Conservation (phyloP, 2,797 vertebrate species). For the Smutsia temminckii region DNA sequence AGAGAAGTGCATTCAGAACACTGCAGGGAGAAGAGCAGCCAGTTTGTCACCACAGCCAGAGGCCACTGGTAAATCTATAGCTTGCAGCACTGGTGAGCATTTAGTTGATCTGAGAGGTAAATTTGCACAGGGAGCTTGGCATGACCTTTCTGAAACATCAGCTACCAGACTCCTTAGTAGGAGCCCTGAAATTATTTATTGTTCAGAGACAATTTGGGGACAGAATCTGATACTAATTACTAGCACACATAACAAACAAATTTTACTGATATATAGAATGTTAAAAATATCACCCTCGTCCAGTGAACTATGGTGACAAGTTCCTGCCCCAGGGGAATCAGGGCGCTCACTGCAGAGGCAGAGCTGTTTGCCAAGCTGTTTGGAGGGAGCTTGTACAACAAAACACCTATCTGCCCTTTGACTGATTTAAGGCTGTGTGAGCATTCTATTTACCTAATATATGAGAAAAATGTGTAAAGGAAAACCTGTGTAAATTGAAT, state of each 20-base stretch:
- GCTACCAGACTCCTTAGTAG: background rate
- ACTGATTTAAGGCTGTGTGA: constrained; percentile 68
- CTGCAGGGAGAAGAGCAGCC: background rate
- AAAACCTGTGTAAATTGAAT: constrained; percentile 60
- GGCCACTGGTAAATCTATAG: background rate
- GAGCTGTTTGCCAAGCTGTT: constrained; percentile 47
- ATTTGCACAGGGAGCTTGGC: background rate
- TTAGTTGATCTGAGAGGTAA: constrained; percentile 26
- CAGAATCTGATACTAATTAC: constrained; percentile 8
- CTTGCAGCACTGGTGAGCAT: background rate
- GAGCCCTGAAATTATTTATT: background rate
- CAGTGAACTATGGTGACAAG: constrained; percentile 1
- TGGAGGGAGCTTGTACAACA: constrained; percentile 59
- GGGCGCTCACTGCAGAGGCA: background rate
- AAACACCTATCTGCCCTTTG: constrained; percentile 65
- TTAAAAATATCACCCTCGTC: constrained; percentile 38
- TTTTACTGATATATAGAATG: constrained; percentile 20
- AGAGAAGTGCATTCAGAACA: background rate
- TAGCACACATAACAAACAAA: background rate
- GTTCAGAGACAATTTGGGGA: background rate
- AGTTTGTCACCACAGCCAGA: background rate
- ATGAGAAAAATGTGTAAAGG: constrained; percentile 70
- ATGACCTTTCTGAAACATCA: background rate
- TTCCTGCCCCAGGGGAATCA: constrained; percentile 43
- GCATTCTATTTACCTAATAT: constrained; percentile 66